These are phyloP conservation scores for Enchytraeus crypticus DNA, from an alignment of 2,888 invertebrate genomes.

Conservation along the genomic window DNA sequence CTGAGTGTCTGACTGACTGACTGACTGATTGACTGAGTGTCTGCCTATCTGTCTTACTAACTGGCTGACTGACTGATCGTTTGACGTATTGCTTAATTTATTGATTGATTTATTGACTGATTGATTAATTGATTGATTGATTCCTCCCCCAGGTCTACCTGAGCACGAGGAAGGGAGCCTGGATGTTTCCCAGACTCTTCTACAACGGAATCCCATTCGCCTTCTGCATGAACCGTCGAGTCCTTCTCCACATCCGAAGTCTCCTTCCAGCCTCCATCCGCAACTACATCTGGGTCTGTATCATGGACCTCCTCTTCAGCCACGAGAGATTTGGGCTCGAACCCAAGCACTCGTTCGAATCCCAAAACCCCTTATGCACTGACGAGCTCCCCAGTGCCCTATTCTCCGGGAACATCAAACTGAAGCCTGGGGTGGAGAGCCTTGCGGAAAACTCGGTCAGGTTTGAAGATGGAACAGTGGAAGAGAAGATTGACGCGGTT, in stretches of 20 bases:
- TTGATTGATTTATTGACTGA: no score
- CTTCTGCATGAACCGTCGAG: conserved; percentile 17
- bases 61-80: no score
- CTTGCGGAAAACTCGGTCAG: conserved; percentile 37
- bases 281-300: neutral
- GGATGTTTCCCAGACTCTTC: conserved; percentile 45
- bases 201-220: conserved; percentile 37
- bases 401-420: conserved; percentile 32
- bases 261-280: neutral
- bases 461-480: conserved; percentile 39
- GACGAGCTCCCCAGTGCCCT: conserved; percentile 48
- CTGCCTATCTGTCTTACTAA: no score
- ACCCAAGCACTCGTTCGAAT: conserved; percentile 30
- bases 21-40: no score
- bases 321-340: conserved; percentile 46
- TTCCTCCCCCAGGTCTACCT: conserved; percentile 45
- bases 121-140: no score
- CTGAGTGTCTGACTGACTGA: no score
- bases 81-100: no score
- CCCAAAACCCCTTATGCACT: conserved; percentile 46
- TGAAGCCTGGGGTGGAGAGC: conserved; percentile 1
- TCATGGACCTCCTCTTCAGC: conserved; percentile 38
- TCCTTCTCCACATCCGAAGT: no score
- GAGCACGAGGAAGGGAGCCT: conserved; percentile 49
- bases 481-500: conserved; percentile 40